A percentile compares a stretch with the other conserved stretches of the same genome.
These are phyloP conservation scores for Drosophila incognita DNA, from an alignment of 2,888 invertebrate genomes.

Conservation along the genomic window DNA sequence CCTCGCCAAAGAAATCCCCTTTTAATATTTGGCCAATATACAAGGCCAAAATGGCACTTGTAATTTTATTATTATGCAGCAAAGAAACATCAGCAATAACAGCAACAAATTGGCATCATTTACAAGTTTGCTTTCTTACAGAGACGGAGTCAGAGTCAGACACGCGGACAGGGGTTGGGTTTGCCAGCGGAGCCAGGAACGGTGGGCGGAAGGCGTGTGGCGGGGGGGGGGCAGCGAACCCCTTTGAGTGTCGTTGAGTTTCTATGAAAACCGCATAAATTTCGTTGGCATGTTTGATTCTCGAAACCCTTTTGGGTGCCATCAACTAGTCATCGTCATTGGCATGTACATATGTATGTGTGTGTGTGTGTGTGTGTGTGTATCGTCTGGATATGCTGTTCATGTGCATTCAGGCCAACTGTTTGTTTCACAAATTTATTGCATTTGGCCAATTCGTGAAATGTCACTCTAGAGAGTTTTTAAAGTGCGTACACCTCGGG, in stretches of 20 bases:
- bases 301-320: constrained; percentile 62
- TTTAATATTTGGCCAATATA: constrained; percentile 80
- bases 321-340: constrained; percentile 46
- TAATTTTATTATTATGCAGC: constrained; percentile 79
- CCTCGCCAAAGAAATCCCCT: constrained; percentile 65
- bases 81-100: constrained; percentile 47
- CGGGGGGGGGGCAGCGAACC: constrained; percentile 22
- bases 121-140: constrained; percentile 48
- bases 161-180: neutral
- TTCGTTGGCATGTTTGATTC: constrained; percentile 59
- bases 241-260: constrained; percentile 75
- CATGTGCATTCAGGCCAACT: constrained; percentile 40
- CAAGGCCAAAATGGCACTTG: constrained; percentile 80
- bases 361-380: neutral
- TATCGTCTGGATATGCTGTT: neutral
- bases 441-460: constrained; percentile 82
- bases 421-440: constrained; percentile 73
- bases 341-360: neutral
- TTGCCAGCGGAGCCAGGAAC: neutral
- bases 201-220: neutral
- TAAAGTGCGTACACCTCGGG: constrained; percentile 48
- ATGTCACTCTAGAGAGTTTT: constrained; percentile 84
- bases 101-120: constrained; percentile 71
- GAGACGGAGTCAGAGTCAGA: neutral
- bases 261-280: constrained; percentile 79